These are phyloP conservation scores for Tamandua tetradactyla DNA, from an alignment of 2,797 vertebrate species.

Conservation along the genomic window DNA sequence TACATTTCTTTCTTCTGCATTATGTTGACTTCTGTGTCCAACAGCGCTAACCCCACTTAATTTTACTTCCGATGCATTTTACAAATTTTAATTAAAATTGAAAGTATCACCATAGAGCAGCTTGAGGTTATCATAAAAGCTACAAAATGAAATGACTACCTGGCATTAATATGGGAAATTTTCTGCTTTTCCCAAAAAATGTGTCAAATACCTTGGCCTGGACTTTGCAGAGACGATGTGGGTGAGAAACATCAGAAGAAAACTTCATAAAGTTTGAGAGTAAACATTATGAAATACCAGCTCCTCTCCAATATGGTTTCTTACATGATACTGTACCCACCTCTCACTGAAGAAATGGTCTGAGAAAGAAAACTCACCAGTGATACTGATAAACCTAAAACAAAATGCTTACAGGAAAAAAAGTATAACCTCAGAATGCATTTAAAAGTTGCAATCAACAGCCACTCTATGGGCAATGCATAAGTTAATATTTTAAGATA, in stretches of 20 bases:
- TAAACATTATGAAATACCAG: neutral
- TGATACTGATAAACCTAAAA: neutral
- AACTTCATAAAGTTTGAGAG: neutral
- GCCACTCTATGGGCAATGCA: neutral
- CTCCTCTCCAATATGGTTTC: neutral
- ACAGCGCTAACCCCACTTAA: slow-evolving; percentile 20
- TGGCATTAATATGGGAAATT: neutral
- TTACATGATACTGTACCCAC: neutral
- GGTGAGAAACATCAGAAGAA: neutral
- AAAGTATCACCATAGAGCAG: slow-evolving; percentile 6
- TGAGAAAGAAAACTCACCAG: neutral
- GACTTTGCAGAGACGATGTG: neutral
- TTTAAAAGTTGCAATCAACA: neutral
- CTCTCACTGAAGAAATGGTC: neutral
- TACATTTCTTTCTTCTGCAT: neutral
- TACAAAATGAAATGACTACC: neutral
- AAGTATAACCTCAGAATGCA: neutral
- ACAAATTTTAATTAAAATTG: slow-evolving; percentile 47
- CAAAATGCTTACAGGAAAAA: neutral
- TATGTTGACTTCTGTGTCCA: neutral
- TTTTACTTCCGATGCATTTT: neutral
- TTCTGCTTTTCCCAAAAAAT: neutral
- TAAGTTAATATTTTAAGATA: neutral
- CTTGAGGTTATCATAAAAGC: slow-evolving; percentile 26
- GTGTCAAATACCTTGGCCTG: neutral